phyloP scores from a whole-genome alignment of 2,888 invertebrate species.

The Dryadula phaetusa region DNA sequence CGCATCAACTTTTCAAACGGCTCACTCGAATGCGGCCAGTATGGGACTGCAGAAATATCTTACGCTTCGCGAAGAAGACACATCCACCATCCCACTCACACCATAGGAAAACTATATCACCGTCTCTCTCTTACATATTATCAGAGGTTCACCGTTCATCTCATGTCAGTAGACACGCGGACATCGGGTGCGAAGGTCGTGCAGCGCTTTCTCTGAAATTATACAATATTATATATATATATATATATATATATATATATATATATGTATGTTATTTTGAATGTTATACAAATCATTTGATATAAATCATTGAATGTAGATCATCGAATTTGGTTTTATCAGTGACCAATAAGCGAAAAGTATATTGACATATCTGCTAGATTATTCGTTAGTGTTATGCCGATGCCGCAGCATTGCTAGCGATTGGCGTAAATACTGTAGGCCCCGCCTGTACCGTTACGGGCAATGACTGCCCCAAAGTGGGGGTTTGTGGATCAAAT shows the following conservation, averaged over 20 bases:
- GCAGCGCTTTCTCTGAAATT: constrained; percentile 66
- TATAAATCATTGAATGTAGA: constrained; percentile 54
- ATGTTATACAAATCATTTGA: not conserved
- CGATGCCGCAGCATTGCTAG: constrained; percentile 68
- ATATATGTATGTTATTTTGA: too few species aligned
- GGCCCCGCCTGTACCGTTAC: constrained; percentile 82
- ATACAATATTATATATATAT: not conserved
- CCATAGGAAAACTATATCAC: constrained; percentile 52
- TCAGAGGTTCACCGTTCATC: constrained; percentile 82
- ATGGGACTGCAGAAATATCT: constrained; percentile 83
- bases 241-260: constrained; percentile 3
- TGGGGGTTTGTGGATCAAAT: constrained; percentile 76
- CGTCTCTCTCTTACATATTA: constrained; percentile 76
- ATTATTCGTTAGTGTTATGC: constrained; percentile 80
- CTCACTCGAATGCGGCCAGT: constrained; percentile 82
- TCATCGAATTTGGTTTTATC: constrained; percentile 70
- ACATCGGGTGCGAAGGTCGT: constrained; percentile 76
- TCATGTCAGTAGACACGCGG: constrained; percentile 76
- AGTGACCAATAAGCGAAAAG: constrained; percentile 75
- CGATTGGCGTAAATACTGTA: constrained; percentile 76
- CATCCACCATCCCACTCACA: constrained; percentile 65
- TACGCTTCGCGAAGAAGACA: constrained; percentile 83
- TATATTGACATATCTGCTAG: constrained; percentile 81
- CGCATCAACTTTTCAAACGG: constrained; percentile 77
- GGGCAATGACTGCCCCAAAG: constrained; percentile 78